A percentile compares a stretch with the other conserved stretches of the same genome.
Conservation (phyloP, 2,113 vertebrate genomes). For the Trachemys scripta region DNA sequence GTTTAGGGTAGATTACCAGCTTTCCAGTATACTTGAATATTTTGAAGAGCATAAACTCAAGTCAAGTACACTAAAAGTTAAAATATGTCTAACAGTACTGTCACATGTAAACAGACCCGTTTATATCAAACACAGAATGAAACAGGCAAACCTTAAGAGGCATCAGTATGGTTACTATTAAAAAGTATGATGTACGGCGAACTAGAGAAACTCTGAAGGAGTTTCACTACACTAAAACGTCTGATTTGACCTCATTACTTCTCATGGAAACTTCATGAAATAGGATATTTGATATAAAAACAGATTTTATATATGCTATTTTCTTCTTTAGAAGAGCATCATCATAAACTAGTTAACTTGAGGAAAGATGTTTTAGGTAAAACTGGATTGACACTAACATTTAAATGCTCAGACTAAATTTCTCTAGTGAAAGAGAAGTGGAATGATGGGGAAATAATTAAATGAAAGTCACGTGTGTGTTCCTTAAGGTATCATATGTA, state of each 20-base stretch:
- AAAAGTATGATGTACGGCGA: not conserved
- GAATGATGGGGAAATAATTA: not conserved
- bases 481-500: not conserved
- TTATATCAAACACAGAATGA: slow-evolving; percentile 1
- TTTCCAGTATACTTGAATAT: not conserved
- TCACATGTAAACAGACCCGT: not conserved
- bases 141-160: not conserved
- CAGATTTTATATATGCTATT: not conserved
- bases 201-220: not conserved
- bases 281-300: not conserved
- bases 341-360: not conserved
- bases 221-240: not conserved
- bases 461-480: not conserved
- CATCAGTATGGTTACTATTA: not conserved
- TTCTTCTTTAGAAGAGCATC: not conserved
- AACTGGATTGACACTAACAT: not conserved
- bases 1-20: not conserved
- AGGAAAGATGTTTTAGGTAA: not conserved
- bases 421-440: not conserved
- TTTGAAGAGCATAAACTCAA: not conserved
- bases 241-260: not conserved
- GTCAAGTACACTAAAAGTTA: not conserved
- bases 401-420: not conserved
- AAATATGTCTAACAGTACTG: not conserved
- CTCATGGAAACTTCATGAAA: not conserved